These are phyloP conservation scores for Subanguina moxae DNA, from an alignment of 1,140 invertebrate genomes.

Conservation along the genomic window DNA sequence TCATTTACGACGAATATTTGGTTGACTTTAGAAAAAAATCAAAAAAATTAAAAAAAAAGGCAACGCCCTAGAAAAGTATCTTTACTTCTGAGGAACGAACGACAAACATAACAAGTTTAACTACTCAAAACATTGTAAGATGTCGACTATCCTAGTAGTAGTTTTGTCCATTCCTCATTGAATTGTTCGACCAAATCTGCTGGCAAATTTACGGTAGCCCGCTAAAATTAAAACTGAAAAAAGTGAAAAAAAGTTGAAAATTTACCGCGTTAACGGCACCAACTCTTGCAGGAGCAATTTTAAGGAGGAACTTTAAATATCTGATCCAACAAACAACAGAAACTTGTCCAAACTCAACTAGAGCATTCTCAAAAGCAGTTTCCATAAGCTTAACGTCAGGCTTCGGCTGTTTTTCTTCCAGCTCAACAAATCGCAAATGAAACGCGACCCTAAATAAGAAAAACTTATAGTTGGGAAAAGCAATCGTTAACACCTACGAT, in stretches of 20 bases:
- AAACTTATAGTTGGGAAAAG: too few species aligned
- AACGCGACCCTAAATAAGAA: background rate
- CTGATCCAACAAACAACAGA: constrained; percentile 1
- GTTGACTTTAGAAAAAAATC: too few species aligned
- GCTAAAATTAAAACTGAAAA: constrained; percentile 4
- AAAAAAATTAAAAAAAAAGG: too few species aligned
- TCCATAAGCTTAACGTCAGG: background rate
- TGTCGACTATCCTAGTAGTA: background rate
- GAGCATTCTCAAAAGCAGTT: background rate
- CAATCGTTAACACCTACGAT: background rate
- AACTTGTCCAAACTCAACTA: background rate
- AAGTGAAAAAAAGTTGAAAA: background rate
- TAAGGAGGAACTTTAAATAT: background rate
- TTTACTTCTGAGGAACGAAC: background rate
- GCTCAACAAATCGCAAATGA: background rate
- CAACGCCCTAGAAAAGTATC: too few species aligned
- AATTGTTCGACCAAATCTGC: background rate
- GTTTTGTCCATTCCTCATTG: constrained; percentile 9
- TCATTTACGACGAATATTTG: too few species aligned
- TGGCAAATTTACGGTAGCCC: background rate
- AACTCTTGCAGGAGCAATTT: background rate
- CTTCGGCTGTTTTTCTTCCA: background rate
- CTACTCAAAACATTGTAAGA: background rate
- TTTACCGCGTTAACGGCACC: background rate
- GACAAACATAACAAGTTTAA: background rate